Evolutionary conservation across 2,888 invertebrate species (phyloP).

Genomic region (Cephus pygmeus): DNA sequence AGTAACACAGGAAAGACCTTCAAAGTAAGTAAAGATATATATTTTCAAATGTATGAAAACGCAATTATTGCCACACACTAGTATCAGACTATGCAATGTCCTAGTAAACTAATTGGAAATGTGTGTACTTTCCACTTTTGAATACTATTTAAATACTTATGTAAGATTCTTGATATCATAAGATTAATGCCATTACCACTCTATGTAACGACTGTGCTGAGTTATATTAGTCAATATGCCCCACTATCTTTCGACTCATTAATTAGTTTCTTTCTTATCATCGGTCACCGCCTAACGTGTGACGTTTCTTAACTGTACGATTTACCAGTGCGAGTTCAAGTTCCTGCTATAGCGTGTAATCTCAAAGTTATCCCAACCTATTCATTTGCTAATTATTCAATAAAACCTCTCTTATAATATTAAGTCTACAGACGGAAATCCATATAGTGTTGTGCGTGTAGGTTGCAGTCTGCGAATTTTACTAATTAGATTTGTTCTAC

Average conservation of each 20-base stretch:
- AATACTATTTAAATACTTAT: neutral
- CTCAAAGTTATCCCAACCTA: neutral
- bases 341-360: neutral
- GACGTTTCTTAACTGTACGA: neutral
- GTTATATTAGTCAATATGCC: neutral
- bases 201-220: neutral
- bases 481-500: neutral
- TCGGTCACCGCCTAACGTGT: neutral
- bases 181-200: neutral
- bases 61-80: neutral
- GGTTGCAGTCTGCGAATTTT: neutral
- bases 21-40: conserved; percentile 38
- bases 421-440: neutral
- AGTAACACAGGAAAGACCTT: conserved; percentile 35
- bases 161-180: neutral
- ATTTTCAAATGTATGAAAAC: neutral
- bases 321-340: neutral
- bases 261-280: neutral
- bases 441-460: neutral
- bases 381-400: neutral
- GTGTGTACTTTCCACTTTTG: neutral
- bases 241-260: neutral
- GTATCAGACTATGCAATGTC: neutral
- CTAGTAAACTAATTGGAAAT: neutral
- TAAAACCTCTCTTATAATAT: neutral